These are phyloP conservation scores for Heliothis peltigera DNA, from an alignment of 2,888 invertebrate species.

Conservation along the genomic window DNA sequence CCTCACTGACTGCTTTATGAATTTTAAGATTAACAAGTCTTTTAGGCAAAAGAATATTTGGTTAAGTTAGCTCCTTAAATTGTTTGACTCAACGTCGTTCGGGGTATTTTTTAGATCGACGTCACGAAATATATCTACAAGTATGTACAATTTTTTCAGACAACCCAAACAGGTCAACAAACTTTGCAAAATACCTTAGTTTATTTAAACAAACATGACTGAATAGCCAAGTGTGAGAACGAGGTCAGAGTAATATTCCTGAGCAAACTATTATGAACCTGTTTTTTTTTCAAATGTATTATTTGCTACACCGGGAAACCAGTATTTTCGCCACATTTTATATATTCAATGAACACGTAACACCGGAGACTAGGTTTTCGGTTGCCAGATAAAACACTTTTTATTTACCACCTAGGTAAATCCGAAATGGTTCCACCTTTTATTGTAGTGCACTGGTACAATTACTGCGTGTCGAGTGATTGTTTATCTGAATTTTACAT, in stretches of 20 bases:
- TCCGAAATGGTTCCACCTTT: not conserved
- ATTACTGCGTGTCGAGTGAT: slow-evolving; percentile 9
- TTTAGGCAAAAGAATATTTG: too few species aligned
- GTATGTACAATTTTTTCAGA: slow-evolving; percentile 13
- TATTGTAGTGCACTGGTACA: not conserved
- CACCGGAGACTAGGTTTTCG: slow-evolving; percentile 1
- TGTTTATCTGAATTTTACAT: slow-evolving; percentile 6
- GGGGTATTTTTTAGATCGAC: not conserved
- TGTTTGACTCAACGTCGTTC: not conserved
- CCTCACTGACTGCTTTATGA: too few species aligned
- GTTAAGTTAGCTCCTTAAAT: too few species aligned
- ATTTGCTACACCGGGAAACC: slow-evolving; percentile 24
- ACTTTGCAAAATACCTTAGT: slow-evolving; percentile 51
- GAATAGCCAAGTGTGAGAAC: slow-evolving; percentile 43
- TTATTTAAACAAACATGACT: slow-evolving; percentile 46
- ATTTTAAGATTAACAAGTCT: too few species aligned
- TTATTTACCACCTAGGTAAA: slow-evolving; percentile 15
- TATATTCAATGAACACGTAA: slow-evolving; percentile 29
- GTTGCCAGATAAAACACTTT: slow-evolving; percentile 17
- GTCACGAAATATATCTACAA: not conserved
- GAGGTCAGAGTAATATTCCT: slow-evolving; percentile 40
- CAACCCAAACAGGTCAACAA: slow-evolving; percentile 36
- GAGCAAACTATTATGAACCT: slow-evolving; percentile 31
- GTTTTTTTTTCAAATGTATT: slow-evolving; percentile 22
- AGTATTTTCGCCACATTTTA: slow-evolving; percentile 21